Conservation (phyloP, 2,113 vertebrate species). For the Porphyrio hochstetteri region DNA sequence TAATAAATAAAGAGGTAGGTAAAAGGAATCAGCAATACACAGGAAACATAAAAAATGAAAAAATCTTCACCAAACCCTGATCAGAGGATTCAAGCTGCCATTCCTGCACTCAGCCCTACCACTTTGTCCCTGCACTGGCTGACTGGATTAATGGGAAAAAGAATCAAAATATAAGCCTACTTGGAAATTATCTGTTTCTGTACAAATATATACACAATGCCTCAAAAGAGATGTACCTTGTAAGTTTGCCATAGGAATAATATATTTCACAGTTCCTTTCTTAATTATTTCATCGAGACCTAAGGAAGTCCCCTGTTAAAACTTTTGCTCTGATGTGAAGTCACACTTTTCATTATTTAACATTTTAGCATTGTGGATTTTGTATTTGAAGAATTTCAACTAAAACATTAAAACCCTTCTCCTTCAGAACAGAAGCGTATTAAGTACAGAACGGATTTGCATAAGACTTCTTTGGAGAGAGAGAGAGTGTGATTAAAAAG, state of each 20-base stretch:
- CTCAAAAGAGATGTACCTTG: background rate
- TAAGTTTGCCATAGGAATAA: background rate
- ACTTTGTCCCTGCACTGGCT: background rate
- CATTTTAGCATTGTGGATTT: background rate
- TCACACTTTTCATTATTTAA: conserved; percentile 18
- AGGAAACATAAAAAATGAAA: background rate
- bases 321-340: background rate
- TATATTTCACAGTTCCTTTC: background rate
- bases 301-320: background rate
- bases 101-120: background rate
- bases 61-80: background rate
- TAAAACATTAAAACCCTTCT: conserved; percentile 6
- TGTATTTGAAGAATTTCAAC: conserved; percentile 16
- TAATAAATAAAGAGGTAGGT: background rate
- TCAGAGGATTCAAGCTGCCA: background rate
- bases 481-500: background rate
- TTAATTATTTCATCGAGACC: conserved; percentile 4
- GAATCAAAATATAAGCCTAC: background rate
- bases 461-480: background rate
- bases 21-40: background rate
- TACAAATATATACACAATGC: background rate
- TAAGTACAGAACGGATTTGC: conserved; percentile 31
- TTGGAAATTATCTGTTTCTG: background rate
- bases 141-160: background rate
- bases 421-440: background rate